Evolutionary conservation across 2,113 vertebrate species (phyloP).

Genomic region (Hydrolagus affinis): DNA sequence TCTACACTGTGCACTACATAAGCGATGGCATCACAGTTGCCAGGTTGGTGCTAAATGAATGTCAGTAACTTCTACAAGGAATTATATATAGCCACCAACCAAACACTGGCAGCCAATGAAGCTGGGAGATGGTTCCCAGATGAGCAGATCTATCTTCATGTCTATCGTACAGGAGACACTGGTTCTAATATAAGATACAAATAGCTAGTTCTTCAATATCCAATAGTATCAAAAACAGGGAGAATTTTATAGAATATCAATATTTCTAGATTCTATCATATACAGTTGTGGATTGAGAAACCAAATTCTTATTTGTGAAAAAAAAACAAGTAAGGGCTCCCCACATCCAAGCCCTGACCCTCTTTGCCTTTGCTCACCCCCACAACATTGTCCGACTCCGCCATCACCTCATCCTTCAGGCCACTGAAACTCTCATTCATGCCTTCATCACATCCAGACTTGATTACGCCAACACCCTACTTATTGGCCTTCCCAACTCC

Average conservation of each 20-base stretch:
- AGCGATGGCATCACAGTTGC: neutral
- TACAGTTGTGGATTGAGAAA: too few relatives aligned
- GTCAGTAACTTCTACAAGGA: neutral
- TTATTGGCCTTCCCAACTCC: too few relatives aligned
- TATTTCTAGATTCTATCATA: neutral
- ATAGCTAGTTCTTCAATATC: slow-evolving; percentile 5
- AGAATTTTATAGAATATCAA: neutral
- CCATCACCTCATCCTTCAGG: too few relatives aligned
- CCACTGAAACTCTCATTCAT: too few relatives aligned
- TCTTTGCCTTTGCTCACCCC: too few relatives aligned
- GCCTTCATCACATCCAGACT: too few relatives aligned
- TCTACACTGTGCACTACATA: slow-evolving; percentile 7
- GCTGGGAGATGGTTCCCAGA: slow-evolving; percentile 3
- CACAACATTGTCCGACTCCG: too few relatives aligned
- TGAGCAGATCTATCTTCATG: slow-evolving; percentile 10
- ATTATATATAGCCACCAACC: neutral
- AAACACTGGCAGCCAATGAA: slow-evolving; percentile 2
- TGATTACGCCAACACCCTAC: too few relatives aligned
- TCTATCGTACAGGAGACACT: neutral
- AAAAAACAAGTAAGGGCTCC: too few relatives aligned
- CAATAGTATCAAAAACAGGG: neutral
- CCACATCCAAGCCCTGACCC: too few relatives aligned
- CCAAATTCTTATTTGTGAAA: too few relatives aligned
- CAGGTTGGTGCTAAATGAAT: slow-evolving; percentile 27
- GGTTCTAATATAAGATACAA: neutral